Percentiles rank a stretch among this genome's conserved stretches.
Conservation (phyloP, 2,113 vertebrate genomes). For the Todiramphus saurophagus region DNA sequence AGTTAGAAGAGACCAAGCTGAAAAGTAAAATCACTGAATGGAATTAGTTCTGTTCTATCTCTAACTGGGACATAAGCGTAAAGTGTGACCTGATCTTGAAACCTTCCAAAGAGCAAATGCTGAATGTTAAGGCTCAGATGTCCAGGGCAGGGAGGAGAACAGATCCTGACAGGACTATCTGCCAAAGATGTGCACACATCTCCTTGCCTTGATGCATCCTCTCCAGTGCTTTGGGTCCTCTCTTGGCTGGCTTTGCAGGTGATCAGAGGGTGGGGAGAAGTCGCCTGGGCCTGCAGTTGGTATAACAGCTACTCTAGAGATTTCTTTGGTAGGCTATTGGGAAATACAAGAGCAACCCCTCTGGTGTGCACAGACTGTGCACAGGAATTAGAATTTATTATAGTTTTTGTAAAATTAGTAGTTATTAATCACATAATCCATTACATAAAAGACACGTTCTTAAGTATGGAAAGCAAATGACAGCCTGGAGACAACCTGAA, state of each 20-base stretch:
- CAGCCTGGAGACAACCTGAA: neutral
- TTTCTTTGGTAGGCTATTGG: neutral
- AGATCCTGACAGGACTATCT: neutral
- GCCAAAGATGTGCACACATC: rapidly evolving
- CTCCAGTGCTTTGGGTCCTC: rapidly evolving
- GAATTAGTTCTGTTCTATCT: neutral
- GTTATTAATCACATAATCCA: neutral
- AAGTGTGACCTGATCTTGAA: neutral
- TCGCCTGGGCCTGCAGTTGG: neutral
- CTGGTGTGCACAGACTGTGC: neutral
- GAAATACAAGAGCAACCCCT: neutral
- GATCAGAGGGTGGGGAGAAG: neutral
- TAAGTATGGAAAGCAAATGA: neutral
- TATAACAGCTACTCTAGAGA: neutral
- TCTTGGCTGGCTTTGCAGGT: neutral
- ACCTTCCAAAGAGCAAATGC: neutral
- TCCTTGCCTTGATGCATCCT: neutral
- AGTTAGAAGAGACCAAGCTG: neutral
- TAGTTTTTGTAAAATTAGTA: neutral
- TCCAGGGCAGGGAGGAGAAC: neutral
- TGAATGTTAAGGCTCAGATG: neutral
- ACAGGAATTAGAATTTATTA: neutral
- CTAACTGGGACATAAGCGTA: neutral
- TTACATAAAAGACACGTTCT: neutral
- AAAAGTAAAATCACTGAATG: neutral